These are phyloP conservation scores for Drosophila birchii DNA, from an alignment of 2,888 invertebrate genomes.

Conservation along the genomic window DNA sequence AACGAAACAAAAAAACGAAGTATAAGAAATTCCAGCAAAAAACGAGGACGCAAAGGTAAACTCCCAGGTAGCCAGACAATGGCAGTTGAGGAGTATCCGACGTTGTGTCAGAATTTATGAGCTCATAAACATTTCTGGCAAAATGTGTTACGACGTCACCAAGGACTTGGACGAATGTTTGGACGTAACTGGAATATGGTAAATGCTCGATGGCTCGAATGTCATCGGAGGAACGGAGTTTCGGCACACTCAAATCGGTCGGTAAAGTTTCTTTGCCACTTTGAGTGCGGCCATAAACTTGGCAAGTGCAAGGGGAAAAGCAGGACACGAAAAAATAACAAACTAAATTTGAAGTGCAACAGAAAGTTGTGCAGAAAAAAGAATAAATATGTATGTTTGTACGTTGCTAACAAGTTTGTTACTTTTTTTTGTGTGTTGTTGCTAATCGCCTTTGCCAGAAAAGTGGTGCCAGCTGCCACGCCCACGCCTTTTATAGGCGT, in stretches of 20 bases:
- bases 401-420: conserved; percentile 34
- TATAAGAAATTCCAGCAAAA: conserved; percentile 3
- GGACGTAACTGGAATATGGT: conserved; percentile 17
- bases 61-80: conserved; percentile 22
- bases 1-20: conserved; percentile 8
- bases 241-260: conserved; percentile 23
- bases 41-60: conserved; percentile 37
- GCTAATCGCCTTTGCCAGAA: conserved; percentile 41
- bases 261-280: conserved; percentile 64
- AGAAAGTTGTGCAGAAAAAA: conserved; percentile 41
- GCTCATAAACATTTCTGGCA: conserved; percentile 75
- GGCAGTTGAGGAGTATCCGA: conserved; percentile 15
- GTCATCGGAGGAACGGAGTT: conserved; percentile 19
- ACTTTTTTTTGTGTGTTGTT: conserved; percentile 27
- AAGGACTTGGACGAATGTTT: conserved; percentile 33
- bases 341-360: conserved; percentile 47
- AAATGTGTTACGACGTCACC: conserved; percentile 65
- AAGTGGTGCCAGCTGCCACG: conserved; percentile 15
- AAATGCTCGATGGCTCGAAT: conserved; percentile 25
- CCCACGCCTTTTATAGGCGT: conserved; percentile 28
- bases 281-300: conserved; percentile 62
- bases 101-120: conserved; percentile 69
- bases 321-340: conserved; percentile 43
- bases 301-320: conserved; percentile 56
- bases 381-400: conserved; percentile 4